phyloP scores from a whole-genome alignment of 2,888 invertebrate species.

The Argynnis bischoffii region DNA sequence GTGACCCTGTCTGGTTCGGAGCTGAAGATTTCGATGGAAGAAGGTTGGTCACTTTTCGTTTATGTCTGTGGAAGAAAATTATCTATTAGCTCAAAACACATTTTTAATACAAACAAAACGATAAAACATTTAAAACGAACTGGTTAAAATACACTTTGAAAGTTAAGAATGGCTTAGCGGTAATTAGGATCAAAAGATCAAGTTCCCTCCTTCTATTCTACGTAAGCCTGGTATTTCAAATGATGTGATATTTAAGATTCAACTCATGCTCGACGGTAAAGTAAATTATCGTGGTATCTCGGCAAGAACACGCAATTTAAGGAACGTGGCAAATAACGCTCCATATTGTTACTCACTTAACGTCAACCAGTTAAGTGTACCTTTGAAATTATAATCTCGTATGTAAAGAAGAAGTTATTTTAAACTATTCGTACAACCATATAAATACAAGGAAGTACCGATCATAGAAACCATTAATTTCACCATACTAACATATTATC shows the following conservation, averaged over 20 bases:
- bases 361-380: not conserved
- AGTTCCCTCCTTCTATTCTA: constrained; percentile 3
- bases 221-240: constrained; percentile 7
- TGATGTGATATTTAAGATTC: constrained; percentile 7
- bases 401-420: not conserved
- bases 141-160: not conserved
- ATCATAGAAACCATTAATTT: constrained; percentile 21
- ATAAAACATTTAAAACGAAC: not conserved
- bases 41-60: constrained; percentile 92
- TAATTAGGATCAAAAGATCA: constrained; percentile 13
- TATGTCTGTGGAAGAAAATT: constrained; percentile 85
- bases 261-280: not conserved
- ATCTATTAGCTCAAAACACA: constrained; percentile 1
- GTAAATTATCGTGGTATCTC: constrained; percentile 7
- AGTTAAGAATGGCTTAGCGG: not conserved
- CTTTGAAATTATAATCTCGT: not conserved
- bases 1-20: constrained; percentile 76
- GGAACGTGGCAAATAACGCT: not conserved
- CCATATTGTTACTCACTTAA: not conserved
- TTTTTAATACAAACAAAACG: no score
- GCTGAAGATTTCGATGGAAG: constrained; percentile 91
- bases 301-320: constrained; percentile 9
- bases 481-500: constrained; percentile 1
- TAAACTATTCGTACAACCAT: not conserved
- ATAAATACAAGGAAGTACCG: constrained; percentile 14